Evolutionary conservation across 92 coral and sea anemone species (phyloP), one percentile per base, ranked within the genome.

Genomic region (Porites divaricata): DNA sequence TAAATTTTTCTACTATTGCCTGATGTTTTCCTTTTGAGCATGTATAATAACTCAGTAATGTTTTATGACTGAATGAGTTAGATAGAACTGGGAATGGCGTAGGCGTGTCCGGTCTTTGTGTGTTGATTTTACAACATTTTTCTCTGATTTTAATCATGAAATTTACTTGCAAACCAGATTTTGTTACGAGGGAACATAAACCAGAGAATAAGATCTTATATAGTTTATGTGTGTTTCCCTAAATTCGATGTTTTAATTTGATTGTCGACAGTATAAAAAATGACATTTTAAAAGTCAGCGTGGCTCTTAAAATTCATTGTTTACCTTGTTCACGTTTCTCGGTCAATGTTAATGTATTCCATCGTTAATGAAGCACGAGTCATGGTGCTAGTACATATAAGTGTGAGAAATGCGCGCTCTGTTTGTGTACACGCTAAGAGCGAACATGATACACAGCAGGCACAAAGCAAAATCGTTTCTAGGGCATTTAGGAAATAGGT

Each of bases 291-390:
- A 20, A 67, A 23, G 76, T 17, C 54, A n/a, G 19, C 67, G 56
- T 56, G 75, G 49, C 50, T 11, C 45, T 56, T 23, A 66, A 66
- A 65, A 78, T 78, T 78, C 85, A 69, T 69, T 80, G 76, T 80
- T 81, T 72, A 62, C 50, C 72, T 21, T 7, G 16, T 15, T 70
- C 86, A 21, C 78, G 7, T 81, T 50, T 2, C 45, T 13, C 52
- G 86, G 86, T 72, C 86, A 82, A 82, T 82, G 86, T 82, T 82
- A 82, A 82, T 82, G 79, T 82, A 82, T 82, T 51, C 86, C 24
- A 63, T 62, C 62, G 72, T 72, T 41, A 72, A 58, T 72, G 23
- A 24, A 78, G 16, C 16, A 11, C 59, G 59, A 54, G 59, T 28
- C 72, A 73, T 72, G 61, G 14, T 45, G 70, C 66, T 12, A 35